Evolutionary conservation across 2,888 invertebrate species (phyloP), one percentile per base, ranked within the genome.

Genomic region (Hirudinaria manillensis): DNA sequence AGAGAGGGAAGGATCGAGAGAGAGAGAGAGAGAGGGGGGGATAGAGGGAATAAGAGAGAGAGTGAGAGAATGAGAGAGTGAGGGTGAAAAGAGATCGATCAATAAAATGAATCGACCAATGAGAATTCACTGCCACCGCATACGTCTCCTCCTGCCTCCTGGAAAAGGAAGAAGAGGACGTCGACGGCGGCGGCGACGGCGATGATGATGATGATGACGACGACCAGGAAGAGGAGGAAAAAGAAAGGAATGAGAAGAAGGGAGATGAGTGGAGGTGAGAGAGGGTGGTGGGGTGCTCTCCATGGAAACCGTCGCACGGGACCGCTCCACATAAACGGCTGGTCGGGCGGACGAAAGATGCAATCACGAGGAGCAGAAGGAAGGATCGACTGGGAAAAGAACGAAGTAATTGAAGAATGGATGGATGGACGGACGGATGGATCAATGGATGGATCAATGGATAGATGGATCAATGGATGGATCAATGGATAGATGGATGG

Each of bases 171-270:
- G 29, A 24, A 27, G 24, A 61, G 7, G 29, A 61, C 1, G 71
- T 45, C 45, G 71, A 71, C 45, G 51, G n/a, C 24, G 71, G 45
- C 21, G 71, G 45, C 21, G 71, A 51, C 7, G 71, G 45, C 21
- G 71, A 51, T 51, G 71, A 71, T 71, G 71, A 71, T 34, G 71
- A 71, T 51, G 51, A 51, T 34, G 51, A 71, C 1, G 71, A 71
- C 32, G n/a, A 51, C 21, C 21, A 61, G 13, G 29, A 61, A 13
- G 61, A 61, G 6, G 29, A 61, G 10, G 61, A 29, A 4, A n/a
- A 61, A 29, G 29, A 29, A 29, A 7, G 29, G 61, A 61, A 61
- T 21, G 61, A 61, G 29, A 61, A 61, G n/a, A 56, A 56, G 56
- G 27, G 29, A 61, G 61, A 61, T 27, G 61, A 61, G 29, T 10